Conservation (phyloP, 2,797 vertebrate species). For the Karalla daura region DNA sequence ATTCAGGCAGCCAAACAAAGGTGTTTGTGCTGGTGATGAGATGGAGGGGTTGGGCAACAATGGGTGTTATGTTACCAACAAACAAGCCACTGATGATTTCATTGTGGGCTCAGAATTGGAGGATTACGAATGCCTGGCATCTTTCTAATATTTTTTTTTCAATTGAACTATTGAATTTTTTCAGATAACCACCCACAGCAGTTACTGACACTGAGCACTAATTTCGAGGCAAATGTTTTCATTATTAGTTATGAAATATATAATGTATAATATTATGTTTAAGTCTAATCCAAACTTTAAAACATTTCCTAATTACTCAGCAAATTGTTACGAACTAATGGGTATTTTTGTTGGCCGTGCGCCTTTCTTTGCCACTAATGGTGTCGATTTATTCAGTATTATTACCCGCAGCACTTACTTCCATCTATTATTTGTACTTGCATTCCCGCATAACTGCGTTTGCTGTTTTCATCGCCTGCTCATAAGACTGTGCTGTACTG, state of each 20-base stretch:
- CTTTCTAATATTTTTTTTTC: background rate
- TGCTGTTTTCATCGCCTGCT: too few species aligned
- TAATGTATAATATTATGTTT: too few species aligned
- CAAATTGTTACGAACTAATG: background rate
- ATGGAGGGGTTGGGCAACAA: background rate
- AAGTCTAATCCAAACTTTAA: too few species aligned
- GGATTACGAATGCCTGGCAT: background rate
- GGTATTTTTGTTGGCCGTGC: background rate
- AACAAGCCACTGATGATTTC: constrained; percentile 2
- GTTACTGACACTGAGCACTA: background rate
- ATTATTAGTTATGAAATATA: too few species aligned
- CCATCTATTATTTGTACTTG: background rate
- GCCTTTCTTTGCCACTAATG: background rate
- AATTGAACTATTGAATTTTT: background rate
- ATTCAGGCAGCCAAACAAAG: constrained; percentile 24
- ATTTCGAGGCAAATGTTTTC: too few species aligned
- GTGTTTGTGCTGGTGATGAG: constrained; percentile 16
- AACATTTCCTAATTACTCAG: too few species aligned
- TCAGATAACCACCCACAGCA: background rate
- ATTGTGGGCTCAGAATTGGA: background rate
- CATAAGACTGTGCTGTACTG: too few species aligned
- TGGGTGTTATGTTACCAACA: background rate
- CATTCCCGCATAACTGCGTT: too few species aligned
- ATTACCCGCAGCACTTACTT: background rate
- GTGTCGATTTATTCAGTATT: background rate